Conservation (phyloP, 2,888 invertebrate species). For the Biston stratarius region DNA sequence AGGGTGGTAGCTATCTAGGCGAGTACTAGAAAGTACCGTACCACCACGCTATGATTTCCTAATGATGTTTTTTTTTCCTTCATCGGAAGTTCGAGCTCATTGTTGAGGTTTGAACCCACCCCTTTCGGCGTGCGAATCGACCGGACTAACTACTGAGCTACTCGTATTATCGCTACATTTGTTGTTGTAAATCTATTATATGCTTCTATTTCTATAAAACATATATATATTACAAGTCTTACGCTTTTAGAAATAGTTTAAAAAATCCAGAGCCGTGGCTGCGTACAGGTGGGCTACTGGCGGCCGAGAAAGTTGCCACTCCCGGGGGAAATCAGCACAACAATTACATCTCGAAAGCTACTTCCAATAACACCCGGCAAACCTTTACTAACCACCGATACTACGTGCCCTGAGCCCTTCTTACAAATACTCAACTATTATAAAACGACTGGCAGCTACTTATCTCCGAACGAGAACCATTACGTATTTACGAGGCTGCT, state of each 20-base stretch:
- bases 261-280: conserved; percentile 51
- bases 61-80: no score
- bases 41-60: no score
- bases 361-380: conserved; percentile 75
- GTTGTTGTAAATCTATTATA: no score
- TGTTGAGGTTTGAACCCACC: no score
- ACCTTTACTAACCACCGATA: conserved; percentile 68
- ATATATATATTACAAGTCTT: no score
- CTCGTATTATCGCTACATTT: no score
- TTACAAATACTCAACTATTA: conserved; percentile 51
- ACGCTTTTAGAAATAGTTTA: conserved; percentile 35
- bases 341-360: conserved; percentile 82
- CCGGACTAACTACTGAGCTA: no score
- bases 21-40: no score
- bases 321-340: conserved; percentile 82
- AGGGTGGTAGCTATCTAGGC: no score
- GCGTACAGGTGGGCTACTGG: conserved; percentile 52
- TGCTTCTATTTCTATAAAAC: no score
- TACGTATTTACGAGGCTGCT: conserved; percentile 74
- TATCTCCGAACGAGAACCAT: conserved; percentile 67
- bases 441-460: conserved; percentile 59
- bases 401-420: conserved; percentile 52
- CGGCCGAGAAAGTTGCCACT: conserved; percentile 64
- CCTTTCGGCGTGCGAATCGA: no score
- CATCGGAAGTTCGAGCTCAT: no score